phyloP scores from a whole-genome alignment of 2,113 vertebrate genomes.

The Corythornis madagascariensis region DNA sequence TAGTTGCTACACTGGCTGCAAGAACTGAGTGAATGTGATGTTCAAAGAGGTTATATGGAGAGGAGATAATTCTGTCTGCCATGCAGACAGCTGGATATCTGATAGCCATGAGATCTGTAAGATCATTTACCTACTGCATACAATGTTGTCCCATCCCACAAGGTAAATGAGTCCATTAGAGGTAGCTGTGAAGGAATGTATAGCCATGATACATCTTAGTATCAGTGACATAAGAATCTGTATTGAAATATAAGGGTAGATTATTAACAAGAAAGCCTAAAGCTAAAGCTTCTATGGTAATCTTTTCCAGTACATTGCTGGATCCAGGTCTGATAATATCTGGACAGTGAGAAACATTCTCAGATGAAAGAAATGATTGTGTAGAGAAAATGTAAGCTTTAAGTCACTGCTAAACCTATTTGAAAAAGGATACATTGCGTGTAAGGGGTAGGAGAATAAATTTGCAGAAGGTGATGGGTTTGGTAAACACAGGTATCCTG shows the following conservation, averaged over 20 bases:
- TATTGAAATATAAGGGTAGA: background rate
- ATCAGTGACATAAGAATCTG: background rate
- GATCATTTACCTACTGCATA: background rate
- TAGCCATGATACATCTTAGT: background rate
- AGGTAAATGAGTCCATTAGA: background rate
- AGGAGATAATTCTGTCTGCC: background rate
- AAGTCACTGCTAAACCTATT: background rate
- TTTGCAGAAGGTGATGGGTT: background rate
- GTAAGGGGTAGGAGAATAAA: background rate
- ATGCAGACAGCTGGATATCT: background rate
- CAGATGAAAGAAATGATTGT: background rate
- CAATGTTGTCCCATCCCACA: background rate
- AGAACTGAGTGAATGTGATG: background rate
- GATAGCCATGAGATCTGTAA: background rate
- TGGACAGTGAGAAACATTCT: background rate
- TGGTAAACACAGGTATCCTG: background rate
- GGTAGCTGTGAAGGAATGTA: background rate
- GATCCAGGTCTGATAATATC: background rate
- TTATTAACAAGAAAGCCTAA: background rate
- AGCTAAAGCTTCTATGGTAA: background rate
- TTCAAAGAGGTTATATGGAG: background rate
- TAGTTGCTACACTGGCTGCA: background rate
- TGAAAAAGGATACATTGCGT: background rate
- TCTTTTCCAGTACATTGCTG: background rate
- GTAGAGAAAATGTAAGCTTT: background rate